Base-by-base conservation (phyloP, 2,797 vertebrate genomes). In the Furcifer pardalis region DNA sequence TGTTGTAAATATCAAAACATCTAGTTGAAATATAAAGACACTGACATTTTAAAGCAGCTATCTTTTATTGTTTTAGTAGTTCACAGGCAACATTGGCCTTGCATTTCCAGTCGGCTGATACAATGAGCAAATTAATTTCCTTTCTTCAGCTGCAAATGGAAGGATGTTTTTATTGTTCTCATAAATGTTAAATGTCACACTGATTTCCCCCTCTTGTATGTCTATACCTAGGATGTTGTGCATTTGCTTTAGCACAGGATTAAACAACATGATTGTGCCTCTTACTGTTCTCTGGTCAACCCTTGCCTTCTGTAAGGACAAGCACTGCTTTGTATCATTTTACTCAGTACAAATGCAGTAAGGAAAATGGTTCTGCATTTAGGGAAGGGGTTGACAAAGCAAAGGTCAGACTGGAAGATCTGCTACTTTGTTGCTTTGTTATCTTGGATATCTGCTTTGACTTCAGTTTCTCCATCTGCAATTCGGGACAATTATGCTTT, bases 151-250 rank as follows among this genome's bases (percentile, higher is more conserved):
- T 86, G 69, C 69, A 84, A 65, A 91, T 87, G 60, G 85, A 90
- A 86, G 86, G 86, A 88, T 92, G 88, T 87, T 89, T 91, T 77
- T 93, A 91, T 92, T 92, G 90, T 80, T 86, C 92, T 88, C 90
- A 90, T 91, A 84, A 88, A 88, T 88, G 89, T 90, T 90, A 91
- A 93, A 87, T 92, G 86, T 85, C 90, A 92, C 60, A 21, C 23
- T 44, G 30, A 9, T 7, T 62, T 68, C 15, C 35, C 17, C 25
- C 46, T 27, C 21, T 46, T 21, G 13, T 46, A 9, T 49, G 10
- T 75, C 27, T 68, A 30, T 37, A 60, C 37, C 7, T 23, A 62
- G 21, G 19, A 17, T 8, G 15, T 17, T 40, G 10, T 59, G 69
- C 44, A 1, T 69, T 23, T 3, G 37, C 65, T 84, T 77, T 77